Conservation (phyloP, 2,797 vertebrate genomes). For the Sebastes matsubarae region DNA sequence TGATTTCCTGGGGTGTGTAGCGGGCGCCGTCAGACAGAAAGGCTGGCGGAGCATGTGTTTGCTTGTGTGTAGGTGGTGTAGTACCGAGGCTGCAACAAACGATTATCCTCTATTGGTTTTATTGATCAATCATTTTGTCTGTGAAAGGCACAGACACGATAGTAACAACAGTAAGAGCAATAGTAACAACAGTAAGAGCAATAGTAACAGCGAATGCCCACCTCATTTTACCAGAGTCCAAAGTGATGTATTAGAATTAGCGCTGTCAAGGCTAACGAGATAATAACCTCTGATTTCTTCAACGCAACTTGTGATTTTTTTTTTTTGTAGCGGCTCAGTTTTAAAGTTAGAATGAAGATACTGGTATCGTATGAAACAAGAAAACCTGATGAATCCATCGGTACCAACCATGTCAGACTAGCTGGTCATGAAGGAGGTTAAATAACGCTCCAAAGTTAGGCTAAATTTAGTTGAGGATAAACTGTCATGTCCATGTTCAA, state of each 20-base stretch:
- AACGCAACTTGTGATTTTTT: no score
- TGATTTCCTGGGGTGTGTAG: constrained; percentile 57
- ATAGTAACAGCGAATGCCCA: not conserved
- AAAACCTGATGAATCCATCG: no score
- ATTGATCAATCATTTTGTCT: not conserved
- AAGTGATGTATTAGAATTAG: not conserved
- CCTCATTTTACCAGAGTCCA: not conserved
- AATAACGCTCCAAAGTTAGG: no score
- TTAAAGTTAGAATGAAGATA: no score
- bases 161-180: not conserved
- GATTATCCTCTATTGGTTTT: not conserved
- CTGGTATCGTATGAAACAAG: no score
- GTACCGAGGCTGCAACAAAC: not conserved
- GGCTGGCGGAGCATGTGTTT: not conserved
- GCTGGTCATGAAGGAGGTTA: no score
- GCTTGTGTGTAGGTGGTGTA: not conserved
- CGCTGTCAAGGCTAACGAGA: no score
- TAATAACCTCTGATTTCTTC: no score
- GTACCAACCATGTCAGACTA: no score
- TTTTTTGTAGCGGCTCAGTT: no score
- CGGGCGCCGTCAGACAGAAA: constrained; percentile 14
- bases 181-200: not conserved
- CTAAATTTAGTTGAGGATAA: no score
- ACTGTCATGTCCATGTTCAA: no score
- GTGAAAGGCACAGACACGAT: not conserved